phyloP scores from a whole-genome alignment of 2,113 vertebrate species.

The Gymnobelideus leadbeateri region DNA sequence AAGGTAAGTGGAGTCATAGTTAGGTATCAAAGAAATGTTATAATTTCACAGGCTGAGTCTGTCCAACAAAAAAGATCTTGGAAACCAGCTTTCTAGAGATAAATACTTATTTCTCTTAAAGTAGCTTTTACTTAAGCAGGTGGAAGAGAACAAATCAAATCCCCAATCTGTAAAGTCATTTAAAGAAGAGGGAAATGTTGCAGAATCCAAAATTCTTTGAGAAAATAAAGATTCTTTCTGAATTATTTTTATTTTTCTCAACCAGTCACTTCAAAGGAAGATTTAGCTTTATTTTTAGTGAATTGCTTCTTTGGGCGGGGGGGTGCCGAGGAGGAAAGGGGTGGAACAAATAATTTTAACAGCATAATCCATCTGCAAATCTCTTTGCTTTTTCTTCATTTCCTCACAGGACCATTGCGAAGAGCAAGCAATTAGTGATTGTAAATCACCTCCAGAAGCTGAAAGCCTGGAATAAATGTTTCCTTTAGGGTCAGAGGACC shows the following conservation, averaged over 20 bases:
- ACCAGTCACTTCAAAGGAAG: conserved; percentile 59
- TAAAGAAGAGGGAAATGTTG: neutral
- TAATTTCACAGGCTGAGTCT: conserved; percentile 1
- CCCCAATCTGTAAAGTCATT: conserved; percentile 46
- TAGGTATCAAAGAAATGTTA: conserved; percentile 3
- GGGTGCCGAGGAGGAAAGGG: neutral
- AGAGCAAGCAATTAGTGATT: conserved; percentile 30
- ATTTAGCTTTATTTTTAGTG: conserved; percentile 57
- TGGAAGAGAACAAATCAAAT: conserved; percentile 35
- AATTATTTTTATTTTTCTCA: conserved; percentile 56
- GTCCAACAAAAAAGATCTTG: conserved; percentile 38
- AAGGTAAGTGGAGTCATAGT: neutral
- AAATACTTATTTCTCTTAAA: conserved; percentile 54
- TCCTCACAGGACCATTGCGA: conserved; percentile 16
- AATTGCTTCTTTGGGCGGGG: conserved; percentile 33
- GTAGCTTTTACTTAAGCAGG: conserved; percentile 39
- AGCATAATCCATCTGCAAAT: conserved; percentile 29
- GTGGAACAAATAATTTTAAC: conserved; percentile 45
- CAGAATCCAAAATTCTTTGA: conserved; percentile 53
- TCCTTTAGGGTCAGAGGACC: neutral
- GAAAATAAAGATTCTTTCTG: conserved; percentile 54
- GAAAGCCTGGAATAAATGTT: conserved; percentile 32
- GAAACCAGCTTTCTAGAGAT: conserved; percentile 29
- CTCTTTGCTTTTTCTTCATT: conserved; percentile 32
- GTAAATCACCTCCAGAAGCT: conserved; percentile 31